Percentiles rank a stretch among this genome's conserved stretches.
Evolutionary conservation across 2,888 invertebrate genomes (phyloP).

Genomic region (Scelioninae gen. 2): DNA sequence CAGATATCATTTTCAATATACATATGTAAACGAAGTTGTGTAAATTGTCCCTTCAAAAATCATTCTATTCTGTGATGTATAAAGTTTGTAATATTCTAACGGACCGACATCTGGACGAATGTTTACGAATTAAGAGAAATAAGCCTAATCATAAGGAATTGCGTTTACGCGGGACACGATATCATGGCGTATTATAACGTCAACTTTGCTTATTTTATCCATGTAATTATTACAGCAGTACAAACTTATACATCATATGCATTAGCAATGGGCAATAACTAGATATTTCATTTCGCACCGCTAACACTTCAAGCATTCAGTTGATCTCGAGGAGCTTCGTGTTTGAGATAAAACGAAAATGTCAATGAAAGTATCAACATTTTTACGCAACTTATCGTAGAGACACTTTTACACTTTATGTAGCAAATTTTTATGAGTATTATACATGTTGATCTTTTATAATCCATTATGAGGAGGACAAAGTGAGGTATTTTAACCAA

Average conservation of each 20-base stretch:
- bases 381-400: conserved; percentile 35
- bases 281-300: conserved; percentile 25
- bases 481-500: too few relatives aligned
- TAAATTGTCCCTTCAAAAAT: conserved; percentile 28
- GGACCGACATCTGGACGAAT: conserved; percentile 17
- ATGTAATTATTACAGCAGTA: conserved; percentile 29
- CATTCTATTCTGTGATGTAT: conserved; percentile 52
- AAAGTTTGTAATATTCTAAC: conserved; percentile 51
- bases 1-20: conserved; percentile 16
- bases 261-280: conserved; percentile 56
- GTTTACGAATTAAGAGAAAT: conserved; percentile 22
- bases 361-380: conserved; percentile 45
- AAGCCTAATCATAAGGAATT: conserved; percentile 24
- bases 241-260: conserved; percentile 55
- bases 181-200: background rate
- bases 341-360: conserved; percentile 22
- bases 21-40: conserved; percentile 14
- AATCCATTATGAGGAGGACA: too few relatives aligned
- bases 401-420: conserved; percentile 35
- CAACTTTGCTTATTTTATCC: conserved; percentile 30
- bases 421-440: conserved; percentile 33
- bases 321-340: conserved; percentile 4
- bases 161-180: conserved; percentile 4
- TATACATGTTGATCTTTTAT: conserved; percentile 36
- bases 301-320: conserved; percentile 6